Evolutionary conservation across 2,888 invertebrate genomes (phyloP).

Genomic region (Sisyra nigra): DNA sequence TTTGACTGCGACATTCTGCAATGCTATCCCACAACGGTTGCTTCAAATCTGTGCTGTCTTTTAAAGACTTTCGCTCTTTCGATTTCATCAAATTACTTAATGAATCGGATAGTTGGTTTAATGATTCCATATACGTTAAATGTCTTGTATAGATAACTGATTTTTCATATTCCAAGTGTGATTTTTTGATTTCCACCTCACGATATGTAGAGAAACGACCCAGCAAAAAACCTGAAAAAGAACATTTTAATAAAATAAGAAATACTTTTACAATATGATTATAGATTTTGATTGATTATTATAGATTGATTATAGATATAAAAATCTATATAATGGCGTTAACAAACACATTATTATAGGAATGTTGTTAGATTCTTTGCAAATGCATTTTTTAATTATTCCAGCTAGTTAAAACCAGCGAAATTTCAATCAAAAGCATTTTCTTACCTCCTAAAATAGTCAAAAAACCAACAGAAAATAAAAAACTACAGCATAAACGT

Average conservation of each 20-base stretch:
- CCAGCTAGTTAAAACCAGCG: too few species aligned
- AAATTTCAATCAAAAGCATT: too few species aligned
- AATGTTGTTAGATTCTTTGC: too few species aligned
- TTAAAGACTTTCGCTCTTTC: not conserved
- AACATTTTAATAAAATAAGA: not conserved
- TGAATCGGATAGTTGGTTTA: not conserved
- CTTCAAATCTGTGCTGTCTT: too few species aligned
- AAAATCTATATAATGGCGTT: too few species aligned
- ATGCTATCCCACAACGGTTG: too few species aligned
- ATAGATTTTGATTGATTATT: too few species aligned
- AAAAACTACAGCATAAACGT: slow-evolving; percentile 3
- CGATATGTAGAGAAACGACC: slow-evolving; percentile 28
- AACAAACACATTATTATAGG: too few species aligned
- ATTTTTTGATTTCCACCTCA: slow-evolving; percentile 20
- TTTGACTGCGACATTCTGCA: too few species aligned
- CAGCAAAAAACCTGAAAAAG: slow-evolving; percentile 26
- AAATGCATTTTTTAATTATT: too few species aligned
- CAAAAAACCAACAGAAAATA: slow-evolving; percentile 1
- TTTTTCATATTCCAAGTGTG: slow-evolving; percentile 21
- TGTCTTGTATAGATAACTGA: slow-evolving; percentile 14
- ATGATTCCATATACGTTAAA: not conserved
- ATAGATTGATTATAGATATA: too few species aligned
- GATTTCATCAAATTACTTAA: not conserved
- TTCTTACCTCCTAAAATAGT: slow-evolving; percentile 1
- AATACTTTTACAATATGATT: too few species aligned